These are phyloP conservation scores for Dryas iulia DNA, from an alignment of 1,140 invertebrate species.

Conservation along the genomic window DNA sequence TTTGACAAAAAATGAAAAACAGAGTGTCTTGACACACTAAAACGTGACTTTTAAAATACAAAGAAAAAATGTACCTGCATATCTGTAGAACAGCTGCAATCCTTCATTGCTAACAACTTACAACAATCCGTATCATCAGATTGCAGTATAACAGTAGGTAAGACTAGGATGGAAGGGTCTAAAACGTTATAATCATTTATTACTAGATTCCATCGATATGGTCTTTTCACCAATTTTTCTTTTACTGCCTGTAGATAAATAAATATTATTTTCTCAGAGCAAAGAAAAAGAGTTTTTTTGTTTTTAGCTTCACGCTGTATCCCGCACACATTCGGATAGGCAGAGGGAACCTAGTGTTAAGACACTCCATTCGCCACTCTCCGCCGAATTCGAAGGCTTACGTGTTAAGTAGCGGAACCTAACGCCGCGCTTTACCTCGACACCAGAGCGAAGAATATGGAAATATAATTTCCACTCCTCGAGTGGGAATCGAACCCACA, in stretches of 20 bases:
- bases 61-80: conserved; percentile 50
- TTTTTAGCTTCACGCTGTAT: no score
- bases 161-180: conserved; percentile 43
- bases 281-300: background rate
- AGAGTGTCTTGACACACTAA: background rate
- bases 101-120: conserved; percentile 45
- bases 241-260: conserved; percentile 51
- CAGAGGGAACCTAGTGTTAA: no score
- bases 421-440: no score
- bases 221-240: conserved; percentile 60
- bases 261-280: background rate
- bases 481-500: no score
- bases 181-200: conserved; percentile 56
- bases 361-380: no score
- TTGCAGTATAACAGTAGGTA: conserved; percentile 50
- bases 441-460: no score
- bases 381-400: no score
- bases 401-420: no score
- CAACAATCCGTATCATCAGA: conserved; percentile 53
- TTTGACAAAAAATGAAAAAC: no score
- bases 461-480: no score
- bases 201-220: conserved; percentile 69
- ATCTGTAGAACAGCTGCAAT: conserved; percentile 53
- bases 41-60: no score
- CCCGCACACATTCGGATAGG: no score